Evolutionary conservation across 1,140 invertebrate genomes (phyloP), one percentile per base, ranked within the genome.

Genomic region (Tetragonula clypearis): DNA sequence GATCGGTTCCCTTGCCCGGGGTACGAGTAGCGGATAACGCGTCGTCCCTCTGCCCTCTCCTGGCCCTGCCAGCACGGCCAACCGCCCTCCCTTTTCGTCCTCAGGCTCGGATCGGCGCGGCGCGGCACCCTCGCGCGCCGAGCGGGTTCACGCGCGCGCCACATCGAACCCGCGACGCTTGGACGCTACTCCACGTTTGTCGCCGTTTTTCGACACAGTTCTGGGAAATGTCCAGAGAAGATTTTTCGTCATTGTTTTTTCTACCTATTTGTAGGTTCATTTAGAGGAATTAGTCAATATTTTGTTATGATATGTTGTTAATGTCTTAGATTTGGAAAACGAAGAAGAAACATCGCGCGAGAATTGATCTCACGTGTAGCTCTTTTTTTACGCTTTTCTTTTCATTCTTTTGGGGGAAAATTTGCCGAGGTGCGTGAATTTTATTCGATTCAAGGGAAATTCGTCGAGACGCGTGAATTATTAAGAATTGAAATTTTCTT

Each of bases 1-100:
- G 92, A 94, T 94, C 93, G 93, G 92, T 88, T 93, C 91, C 91
- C 92, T 92, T 91, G 91, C 90, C 92, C 92, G 88, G 91, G 93
- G 92, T 92, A 91, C 90, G 87, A 89, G 87, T 84, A 90, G 88
- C 85, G 91, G 83, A 86, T 89, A 88, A 86, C 87, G 86, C 87
- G 87, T 86, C 86, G n/a, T 58, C 78, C 68, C 78, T 84, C 87
- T 84, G 72, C 75, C 69, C 65, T 75, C 56, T 56, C 41, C 77
- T 90, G 69, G 79, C 76, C 69, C 86, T 68, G 85, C 60, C 74
- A 65, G 60, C 77, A 62, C 49, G 49, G 30, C 80, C 76, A 26
- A 41, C 83, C 72, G 68, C 81, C 79, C 88, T 60, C 35, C 62
- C 71, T 77, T 82, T 85, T 65, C 68, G 58, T 85, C 62, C 84